Base-by-base conservation (phyloP, 2,888 invertebrate species). In the Coelogynopora nodosa region DNA sequence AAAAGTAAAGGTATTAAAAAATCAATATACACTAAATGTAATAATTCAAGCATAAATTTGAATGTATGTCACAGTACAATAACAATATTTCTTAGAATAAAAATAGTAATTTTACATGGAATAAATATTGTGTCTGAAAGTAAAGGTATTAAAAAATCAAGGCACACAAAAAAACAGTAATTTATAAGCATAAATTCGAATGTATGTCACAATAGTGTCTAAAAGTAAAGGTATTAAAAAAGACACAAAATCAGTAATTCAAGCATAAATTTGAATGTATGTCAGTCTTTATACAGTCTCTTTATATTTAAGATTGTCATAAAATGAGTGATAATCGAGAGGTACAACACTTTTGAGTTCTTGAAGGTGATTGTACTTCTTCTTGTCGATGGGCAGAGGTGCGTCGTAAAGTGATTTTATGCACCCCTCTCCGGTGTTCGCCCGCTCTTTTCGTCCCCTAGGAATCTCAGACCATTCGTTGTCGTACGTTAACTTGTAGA, bases 381-480 rank as follows among this genome's bases (percentile, higher is more conserved):
- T 49, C 49, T 49, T 49, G 49, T 49, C 49, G 49, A 49, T 49
- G 49, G 49, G 49, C 49, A 49, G 49, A 49, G 49, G 49, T 49
- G 49, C 49, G 49, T 49, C 49, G 49, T 49, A 49, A 49, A 49
- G 49, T 49, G 49, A 49, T 49, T 49, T 49, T 49, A 49, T 49
- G 49, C 49, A 49, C 49, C 49, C 49, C 49, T 49, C 49, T 49
- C 49, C 49, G 49, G 49, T 49, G 49, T 49, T 49, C 49, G 49
- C 49, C 49, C 49, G 49, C 49, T 49, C 49, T 49, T 49, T 49
- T 49, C 49, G 49, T 49, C 49, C 49, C 49, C 49, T 49, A 49
- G 80, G 80, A 80, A 80, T 80, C 80, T 80, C 80, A 26, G 80
- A 80, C 80, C 80, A 80, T 27, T 80, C 80, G 28, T 80, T 27